These are phyloP conservation scores for Drepana falcataria DNA, from an alignment of 2,888 invertebrate genomes.

Conservation along the genomic window DNA sequence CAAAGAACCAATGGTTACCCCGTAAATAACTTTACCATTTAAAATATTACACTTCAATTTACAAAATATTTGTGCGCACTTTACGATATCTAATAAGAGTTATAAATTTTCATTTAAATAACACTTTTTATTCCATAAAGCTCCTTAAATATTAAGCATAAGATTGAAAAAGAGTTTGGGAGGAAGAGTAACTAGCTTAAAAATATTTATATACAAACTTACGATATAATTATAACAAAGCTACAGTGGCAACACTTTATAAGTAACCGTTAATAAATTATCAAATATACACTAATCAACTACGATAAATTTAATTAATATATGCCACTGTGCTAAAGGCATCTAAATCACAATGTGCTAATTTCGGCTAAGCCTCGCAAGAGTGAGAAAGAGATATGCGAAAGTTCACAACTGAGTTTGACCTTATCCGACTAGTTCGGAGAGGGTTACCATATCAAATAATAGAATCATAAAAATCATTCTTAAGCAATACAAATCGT, in stretches of 20 bases:
- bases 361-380: slow-evolving; percentile 59
- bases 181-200: not conserved
- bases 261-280: slow-evolving; percentile 21
- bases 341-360: slow-evolving; percentile 70
- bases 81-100: not conserved
- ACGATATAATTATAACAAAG: slow-evolving; percentile 42
- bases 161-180: not conserved
- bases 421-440: slow-evolving; percentile 13
- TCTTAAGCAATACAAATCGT: too few species aligned
- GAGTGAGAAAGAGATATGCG: slow-evolving; percentile 64
- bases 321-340: slow-evolving; percentile 62
- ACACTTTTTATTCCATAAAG: slow-evolving; percentile 12
- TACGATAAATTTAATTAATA: slow-evolving; percentile 12
- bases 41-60: too few species aligned
- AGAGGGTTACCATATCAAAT: too few species aligned
- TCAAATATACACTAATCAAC: slow-evolving; percentile 8
- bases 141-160: slow-evolving; percentile 1
- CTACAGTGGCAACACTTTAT: slow-evolving; percentile 56
- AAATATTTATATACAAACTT: slow-evolving; percentile 24
- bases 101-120: slow-evolving; percentile 7
- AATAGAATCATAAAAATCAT: too few species aligned
- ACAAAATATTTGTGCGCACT: too few species aligned
- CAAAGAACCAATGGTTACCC: too few species aligned
- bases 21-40: too few species aligned
- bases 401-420: slow-evolving; percentile 61